These are phyloP conservation scores for Hirtodrosophila alboralis DNA, from an alignment of 2,888 invertebrate genomes.

Conservation along the genomic window DNA sequence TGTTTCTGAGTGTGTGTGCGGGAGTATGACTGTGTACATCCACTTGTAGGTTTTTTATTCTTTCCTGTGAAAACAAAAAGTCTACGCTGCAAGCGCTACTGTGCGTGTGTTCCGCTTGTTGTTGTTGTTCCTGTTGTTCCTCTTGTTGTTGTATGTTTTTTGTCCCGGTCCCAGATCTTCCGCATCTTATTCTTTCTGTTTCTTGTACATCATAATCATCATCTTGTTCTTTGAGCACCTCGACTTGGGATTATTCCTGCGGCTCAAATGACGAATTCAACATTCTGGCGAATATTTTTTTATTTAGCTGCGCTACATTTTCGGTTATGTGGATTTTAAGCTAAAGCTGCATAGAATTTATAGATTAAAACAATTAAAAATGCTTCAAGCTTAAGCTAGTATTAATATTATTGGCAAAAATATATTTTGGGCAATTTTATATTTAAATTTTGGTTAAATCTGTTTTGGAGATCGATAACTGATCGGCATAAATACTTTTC, in stretches of 20 bases:
- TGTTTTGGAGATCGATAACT: too few relatives aligned
- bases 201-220: constrained; percentile 15
- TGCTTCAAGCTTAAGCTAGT: too few relatives aligned
- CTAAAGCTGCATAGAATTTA: constrained; percentile 28
- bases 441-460: too few relatives aligned
- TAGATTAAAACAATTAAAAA: not conserved
- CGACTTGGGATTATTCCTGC: constrained; percentile 39
- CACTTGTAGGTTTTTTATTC: constrained; percentile 72
- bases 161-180: constrained; percentile 24
- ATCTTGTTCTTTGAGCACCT: constrained; percentile 29
- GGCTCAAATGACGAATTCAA: constrained; percentile 43
- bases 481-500: too few relatives aligned
- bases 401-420: too few relatives aligned
- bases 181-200: constrained; percentile 15
- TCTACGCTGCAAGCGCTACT: constrained; percentile 57
- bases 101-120: constrained; percentile 59
- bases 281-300: constrained; percentile 30
- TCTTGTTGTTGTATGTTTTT: constrained; percentile 36
- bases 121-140: constrained; percentile 33
- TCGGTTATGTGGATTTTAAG: constrained; percentile 22
- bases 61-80: constrained; percentile 73
- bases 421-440: too few relatives aligned
- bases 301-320: constrained; percentile 33
- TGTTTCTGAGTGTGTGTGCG: constrained; percentile 16
- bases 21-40: constrained; percentile 46